Evolutionary conservation across 1,140 invertebrate species (phyloP).

Genomic region (Halyomorpha halys): DNA sequence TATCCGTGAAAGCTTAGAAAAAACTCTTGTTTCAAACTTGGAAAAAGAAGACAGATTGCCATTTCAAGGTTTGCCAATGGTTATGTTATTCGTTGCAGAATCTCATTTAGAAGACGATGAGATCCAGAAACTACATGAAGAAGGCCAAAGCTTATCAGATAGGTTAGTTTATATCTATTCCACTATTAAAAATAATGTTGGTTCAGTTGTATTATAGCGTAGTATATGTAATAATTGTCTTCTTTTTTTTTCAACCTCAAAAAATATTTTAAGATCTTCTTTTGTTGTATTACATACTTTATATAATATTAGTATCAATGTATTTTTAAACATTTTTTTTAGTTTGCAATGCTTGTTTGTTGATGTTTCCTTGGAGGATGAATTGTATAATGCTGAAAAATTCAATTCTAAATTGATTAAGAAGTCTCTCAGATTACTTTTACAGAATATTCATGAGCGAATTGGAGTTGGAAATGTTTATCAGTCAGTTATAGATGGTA

Average conservation of each 20-base stretch:
- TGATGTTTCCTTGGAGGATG: conserved; percentile 62
- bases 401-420: conserved; percentile 51
- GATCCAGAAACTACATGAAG: conserved; percentile 66
- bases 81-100: conserved; percentile 82
- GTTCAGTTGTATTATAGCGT: no score
- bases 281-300: no score
- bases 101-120: conserved; percentile 72
- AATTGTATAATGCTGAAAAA: conserved; percentile 41
- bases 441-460: conserved; percentile 62
- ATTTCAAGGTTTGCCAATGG: conserved; percentile 78
- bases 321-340: conserved; percentile 28
- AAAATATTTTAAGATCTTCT: no score
- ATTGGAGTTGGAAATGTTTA: conserved; percentile 60
- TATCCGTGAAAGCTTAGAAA: conserved; percentile 80
- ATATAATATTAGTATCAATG: no score
- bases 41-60: conserved; percentile 79
- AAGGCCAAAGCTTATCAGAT: conserved; percentile 81
- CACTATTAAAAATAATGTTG: no score
- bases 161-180: conserved; percentile 43
- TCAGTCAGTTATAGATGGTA: conserved; percentile 62
- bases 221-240: no score
- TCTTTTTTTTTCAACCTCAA: no score
- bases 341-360: conserved; percentile 81
- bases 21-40: conserved; percentile 80
- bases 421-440: conserved; percentile 61